Evolutionary conservation across 2,797 vertebrate genomes (phyloP).

Genomic region (Lepilemur septentrionalis): DNA sequence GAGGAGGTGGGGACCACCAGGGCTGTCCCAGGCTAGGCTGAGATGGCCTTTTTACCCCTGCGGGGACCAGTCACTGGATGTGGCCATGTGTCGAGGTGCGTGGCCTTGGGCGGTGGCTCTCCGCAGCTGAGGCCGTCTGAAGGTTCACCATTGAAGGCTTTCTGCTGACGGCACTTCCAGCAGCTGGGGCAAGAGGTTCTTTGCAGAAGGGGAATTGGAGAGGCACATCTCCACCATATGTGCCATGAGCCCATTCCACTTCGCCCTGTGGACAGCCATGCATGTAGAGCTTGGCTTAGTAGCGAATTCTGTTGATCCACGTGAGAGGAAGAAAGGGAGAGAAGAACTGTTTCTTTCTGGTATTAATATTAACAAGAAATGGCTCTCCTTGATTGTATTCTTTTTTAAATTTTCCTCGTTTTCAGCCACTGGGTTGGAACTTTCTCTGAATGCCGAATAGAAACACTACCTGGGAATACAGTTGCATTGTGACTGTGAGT

Average conservation of each 20-base stretch:
- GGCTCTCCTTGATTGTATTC: neutral
- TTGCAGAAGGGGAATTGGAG: neutral
- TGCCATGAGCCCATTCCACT: neutral
- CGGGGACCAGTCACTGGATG: neutral
- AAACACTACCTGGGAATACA: slow-evolving; percentile 35
- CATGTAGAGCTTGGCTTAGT: neutral
- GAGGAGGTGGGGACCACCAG: neutral
- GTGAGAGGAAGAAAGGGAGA: neutral
- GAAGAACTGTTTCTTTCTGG: neutral
- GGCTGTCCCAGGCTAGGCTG: neutral
- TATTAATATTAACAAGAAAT: neutral
- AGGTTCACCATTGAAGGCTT: neutral
- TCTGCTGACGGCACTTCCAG: neutral
- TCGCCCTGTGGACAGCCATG: neutral
- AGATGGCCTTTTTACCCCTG: neutral
- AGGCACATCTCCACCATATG: no score
- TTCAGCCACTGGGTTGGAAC: slow-evolving; percentile 14
- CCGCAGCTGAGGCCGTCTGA: neutral
- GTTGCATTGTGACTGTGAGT: neutral
- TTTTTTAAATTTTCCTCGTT: slow-evolving; percentile 16
- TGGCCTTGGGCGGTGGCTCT: neutral
- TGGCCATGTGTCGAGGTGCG: neutral
- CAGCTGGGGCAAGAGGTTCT: neutral
- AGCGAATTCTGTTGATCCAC: neutral
- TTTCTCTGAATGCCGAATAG: slow-evolving; percentile 44